Conservation (phyloP, 2,797 vertebrate genomes). For the Anolis apletophallus region DNA sequence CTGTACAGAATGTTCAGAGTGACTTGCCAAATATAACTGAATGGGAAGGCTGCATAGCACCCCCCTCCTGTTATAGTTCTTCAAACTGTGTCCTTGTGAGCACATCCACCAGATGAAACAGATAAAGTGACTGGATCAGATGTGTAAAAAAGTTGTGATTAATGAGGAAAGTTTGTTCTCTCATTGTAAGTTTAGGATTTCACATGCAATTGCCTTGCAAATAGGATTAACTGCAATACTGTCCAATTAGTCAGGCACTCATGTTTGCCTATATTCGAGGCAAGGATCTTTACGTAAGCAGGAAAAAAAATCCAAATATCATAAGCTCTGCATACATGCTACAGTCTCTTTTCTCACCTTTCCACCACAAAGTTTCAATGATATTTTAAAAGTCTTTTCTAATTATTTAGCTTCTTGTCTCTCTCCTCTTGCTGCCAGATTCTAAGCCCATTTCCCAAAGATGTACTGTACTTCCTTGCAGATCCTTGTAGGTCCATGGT, state of each 20-base stretch:
- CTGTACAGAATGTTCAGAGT: slow-evolving; percentile 20
- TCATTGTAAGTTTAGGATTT: not conserved
- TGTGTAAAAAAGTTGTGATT: not conserved
- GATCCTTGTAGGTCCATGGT: not conserved
- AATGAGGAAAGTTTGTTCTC: not conserved
- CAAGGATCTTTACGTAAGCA: too few relatives aligned
- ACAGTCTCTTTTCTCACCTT: too few relatives aligned
- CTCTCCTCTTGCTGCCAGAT: too few relatives aligned
- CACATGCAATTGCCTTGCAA: not conserved
- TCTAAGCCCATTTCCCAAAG: too few relatives aligned
- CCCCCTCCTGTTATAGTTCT: not conserved
- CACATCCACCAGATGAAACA: not conserved
- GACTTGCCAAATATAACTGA: slow-evolving; percentile 21
- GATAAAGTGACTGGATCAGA: not conserved
- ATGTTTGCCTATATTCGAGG: too few relatives aligned
- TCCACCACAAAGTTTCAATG: too few relatives aligned
- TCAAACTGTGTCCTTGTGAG: not conserved
- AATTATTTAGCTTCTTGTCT: too few relatives aligned
- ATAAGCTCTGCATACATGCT: too few relatives aligned
- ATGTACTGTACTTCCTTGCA: too few relatives aligned
- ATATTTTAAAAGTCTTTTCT: too few relatives aligned
- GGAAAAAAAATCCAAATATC: too few relatives aligned
- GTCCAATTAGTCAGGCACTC: too few relatives aligned
- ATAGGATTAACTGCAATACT: not conserved
- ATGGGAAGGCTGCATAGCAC: slow-evolving; percentile 9